Conservation (phyloP, 2,888 invertebrate species). For the Vanessa cardui region DNA sequence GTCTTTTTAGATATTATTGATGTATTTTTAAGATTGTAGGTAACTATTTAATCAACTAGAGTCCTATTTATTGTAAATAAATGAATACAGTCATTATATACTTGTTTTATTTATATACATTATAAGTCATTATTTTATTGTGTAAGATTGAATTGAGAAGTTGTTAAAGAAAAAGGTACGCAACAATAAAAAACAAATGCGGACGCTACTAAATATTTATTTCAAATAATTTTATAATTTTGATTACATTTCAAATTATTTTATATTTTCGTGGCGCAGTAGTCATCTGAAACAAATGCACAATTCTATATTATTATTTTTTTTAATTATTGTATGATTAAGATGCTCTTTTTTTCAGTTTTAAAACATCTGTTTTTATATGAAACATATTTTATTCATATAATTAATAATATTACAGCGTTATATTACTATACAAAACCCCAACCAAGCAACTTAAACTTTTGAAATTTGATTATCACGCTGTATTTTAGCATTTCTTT, state of each 20-base stretch:
- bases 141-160: not conserved
- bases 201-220: conserved; percentile 10
- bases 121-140: not conserved
- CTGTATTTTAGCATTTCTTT: no score
- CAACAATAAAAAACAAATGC: conserved; percentile 8
- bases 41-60: conserved; percentile 56
- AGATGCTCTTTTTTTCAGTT: no score
- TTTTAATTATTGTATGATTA: no score
- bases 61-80: conserved; percentile 72
- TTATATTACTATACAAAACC: no score
- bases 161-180: not conserved
- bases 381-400: no score
- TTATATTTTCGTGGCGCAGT: not conserved
- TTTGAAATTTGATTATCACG: no score
- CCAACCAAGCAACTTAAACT: no score
- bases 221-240: conserved; percentile 6
- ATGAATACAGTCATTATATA: conserved; percentile 40
- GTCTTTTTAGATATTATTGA: conserved; percentile 35
- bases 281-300: not conserved
- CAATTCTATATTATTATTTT: not conserved
- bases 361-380: no score
- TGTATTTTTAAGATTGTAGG: conserved; percentile 45
- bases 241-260: conserved; percentile 6
- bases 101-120: conserved; percentile 29
- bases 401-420: no score